Base-by-base conservation (phyloP, 2,113 vertebrate genomes). In the Larimichthys polyactis region DNA sequence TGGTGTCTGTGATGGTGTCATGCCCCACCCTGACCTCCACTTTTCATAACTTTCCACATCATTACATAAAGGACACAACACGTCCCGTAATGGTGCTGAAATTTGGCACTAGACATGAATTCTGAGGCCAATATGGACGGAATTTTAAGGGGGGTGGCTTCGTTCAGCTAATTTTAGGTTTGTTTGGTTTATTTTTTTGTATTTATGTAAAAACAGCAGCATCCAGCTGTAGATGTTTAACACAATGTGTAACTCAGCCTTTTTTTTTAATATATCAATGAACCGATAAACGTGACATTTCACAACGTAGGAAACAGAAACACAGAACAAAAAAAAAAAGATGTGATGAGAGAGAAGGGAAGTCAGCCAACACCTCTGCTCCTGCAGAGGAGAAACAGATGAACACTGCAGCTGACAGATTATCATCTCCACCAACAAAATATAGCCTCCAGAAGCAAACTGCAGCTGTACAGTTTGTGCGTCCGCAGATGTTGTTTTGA, bases 401-500 rank as follows among this genome's bases (percentile, higher is more conserved):
- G 36, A 84, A 75, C 64, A 24, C 75, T 75, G 72, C 73, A 75
- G 64, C 46, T 24, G 55, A 64, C 60, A 54, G 3, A 83, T 83
- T 19, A 75, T 70, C 76, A 54, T 69, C 79, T 17, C 32, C 32
- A 27, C 27, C 2, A 36, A 44, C 11, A 54, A 29, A 75, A 59
- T 11, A 27, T 1, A 67, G 49, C 67, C 29, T 14, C 48, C 36
- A 81, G 20, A 76, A 17, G 48, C 68, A n/a, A 19, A 32, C 52
- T 16, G 22, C 71, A 78, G 44, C 29, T 67, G 55, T 10, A 0
- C 70, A 19, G 20, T 24, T 0, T 68, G 52, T 36, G 16, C 11
- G 4, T 65, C 14, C 63, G 40, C 57, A 74, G 63, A 64, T 55
- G 63, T 29, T 79, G 24, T 32, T 68, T 54, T 73, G 16, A 22